Evolutionary conservation across 92 coral and sea anemone genomes (phyloP).

Genomic region (Bergia puertoricense): DNA sequence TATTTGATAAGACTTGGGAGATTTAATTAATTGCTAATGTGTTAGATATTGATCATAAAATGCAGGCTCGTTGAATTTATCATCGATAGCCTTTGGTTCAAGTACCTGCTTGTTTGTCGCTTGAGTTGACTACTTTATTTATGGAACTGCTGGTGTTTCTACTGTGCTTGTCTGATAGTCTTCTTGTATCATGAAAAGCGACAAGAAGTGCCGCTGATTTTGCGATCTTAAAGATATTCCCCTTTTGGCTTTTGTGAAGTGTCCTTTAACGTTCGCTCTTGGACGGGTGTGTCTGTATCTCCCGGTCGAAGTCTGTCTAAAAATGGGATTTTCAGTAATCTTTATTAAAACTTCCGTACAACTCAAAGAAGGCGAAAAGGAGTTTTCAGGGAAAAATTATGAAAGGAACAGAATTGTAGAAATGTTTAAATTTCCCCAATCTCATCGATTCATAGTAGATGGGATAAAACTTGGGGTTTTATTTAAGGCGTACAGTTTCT

Average conservation of each 20-base stretch:
- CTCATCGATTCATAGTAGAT: neutral
- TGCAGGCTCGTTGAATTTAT: neutral
- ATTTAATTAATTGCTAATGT: neutral
- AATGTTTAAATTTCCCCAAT: neutral
- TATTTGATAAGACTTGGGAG: conserved; percentile 14
- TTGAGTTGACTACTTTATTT: neutral
- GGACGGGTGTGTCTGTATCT: neutral
- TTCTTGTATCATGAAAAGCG: neutral
- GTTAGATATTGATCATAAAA: neutral
- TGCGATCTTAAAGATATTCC: neutral
- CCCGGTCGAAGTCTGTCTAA: neutral
- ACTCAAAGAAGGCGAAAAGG: neutral
- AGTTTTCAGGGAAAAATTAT: neutral
- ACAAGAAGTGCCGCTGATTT: neutral
- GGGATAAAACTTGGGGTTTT: neutral
- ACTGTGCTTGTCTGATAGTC: neutral
- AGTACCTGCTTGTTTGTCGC: conserved; percentile 12
- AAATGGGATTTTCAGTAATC: neutral
- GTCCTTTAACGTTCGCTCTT: neutral
- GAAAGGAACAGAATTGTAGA: neutral
- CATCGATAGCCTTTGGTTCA: neutral
- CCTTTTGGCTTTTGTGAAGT: neutral
- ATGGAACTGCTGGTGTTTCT: conserved; percentile 3
- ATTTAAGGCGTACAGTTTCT: neutral
- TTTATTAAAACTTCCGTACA: neutral